Conservation (phyloP, 2,888 invertebrate species). For the Oasisia sp. region DNA sequence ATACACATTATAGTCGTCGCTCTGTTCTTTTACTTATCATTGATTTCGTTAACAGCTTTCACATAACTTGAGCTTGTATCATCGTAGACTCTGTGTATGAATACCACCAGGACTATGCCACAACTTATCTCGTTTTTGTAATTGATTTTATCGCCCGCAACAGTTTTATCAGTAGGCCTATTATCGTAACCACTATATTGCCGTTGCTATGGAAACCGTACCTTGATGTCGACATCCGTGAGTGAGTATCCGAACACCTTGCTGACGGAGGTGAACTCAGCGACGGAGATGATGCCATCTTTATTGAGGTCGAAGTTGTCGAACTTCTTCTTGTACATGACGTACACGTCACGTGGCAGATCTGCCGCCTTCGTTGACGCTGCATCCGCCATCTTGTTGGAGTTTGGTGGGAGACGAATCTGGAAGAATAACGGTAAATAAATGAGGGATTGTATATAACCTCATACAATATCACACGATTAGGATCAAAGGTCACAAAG, state of each 20-base stretch:
- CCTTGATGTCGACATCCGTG: constrained; percentile 38
- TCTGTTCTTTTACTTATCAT: too few relatives aligned
- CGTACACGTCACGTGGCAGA: constrained; percentile 28
- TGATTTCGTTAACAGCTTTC: too few relatives aligned
- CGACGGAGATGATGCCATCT: constrained; percentile 40
- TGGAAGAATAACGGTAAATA: not conserved
- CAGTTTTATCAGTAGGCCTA: not conserved
- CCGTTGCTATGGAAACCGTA: constrained; percentile 26
- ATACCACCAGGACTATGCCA: too few relatives aligned
- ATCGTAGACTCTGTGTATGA: too few relatives aligned
- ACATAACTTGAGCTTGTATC: too few relatives aligned
- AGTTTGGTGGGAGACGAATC: not conserved
- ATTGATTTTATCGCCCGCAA: not conserved
- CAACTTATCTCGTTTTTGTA: too few relatives aligned
- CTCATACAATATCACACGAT: not conserved
- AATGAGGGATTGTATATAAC: not conserved
- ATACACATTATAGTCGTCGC: too few relatives aligned
- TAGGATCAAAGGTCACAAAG: not conserved
- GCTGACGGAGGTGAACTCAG: constrained; percentile 42
- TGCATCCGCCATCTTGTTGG: not conserved
- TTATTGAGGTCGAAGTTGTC: constrained; percentile 41
- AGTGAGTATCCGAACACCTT: constrained; percentile 41
- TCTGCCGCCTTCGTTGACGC: not conserved
- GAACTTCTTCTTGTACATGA: constrained; percentile 34
- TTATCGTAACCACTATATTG: not conserved